Conservation (phyloP, 30 jellyfish, hydroid and myxozoan genomes). For the Aurelia aurita complex sp. Pacific region DNA sequence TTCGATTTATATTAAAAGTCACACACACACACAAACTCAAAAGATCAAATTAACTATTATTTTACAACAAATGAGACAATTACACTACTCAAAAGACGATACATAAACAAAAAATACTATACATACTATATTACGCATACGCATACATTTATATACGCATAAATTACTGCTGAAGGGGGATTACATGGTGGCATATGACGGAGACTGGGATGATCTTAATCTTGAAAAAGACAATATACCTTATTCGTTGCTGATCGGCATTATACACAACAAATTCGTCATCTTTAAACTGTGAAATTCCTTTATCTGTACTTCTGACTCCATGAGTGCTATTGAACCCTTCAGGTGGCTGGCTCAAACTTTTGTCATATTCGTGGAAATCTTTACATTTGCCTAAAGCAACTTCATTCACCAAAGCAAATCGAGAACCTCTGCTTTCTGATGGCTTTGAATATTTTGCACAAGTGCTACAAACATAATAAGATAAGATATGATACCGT, state of each 20-base stretch:
- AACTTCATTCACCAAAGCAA: conserved; percentile 77
- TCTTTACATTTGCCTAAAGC: conserved; percentile 84
- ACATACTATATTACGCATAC: too few relatives aligned
- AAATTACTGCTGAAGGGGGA: too few relatives aligned
- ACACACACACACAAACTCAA: too few relatives aligned
- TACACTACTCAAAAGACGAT: too few relatives aligned
- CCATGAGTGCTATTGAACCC: conserved; percentile 94
- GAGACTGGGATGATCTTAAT: too few relatives aligned
- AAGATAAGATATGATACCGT: too few relatives aligned
- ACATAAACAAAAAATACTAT: too few relatives aligned
- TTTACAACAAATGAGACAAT: too few relatives aligned
- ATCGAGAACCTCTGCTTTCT: conserved; percentile 55
- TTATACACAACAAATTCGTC: conserved; percentile 85
- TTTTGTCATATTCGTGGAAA: conserved; percentile 37
- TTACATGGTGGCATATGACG: too few relatives aligned
- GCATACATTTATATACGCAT: too few relatives aligned
- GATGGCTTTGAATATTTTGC: conserved; percentile 81
- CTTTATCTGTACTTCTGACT: conserved; percentile 18
- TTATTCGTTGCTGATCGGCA: conserved; percentile 65
- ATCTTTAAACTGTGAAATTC: conserved; percentile 69
- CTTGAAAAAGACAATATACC: conserved; percentile 17
- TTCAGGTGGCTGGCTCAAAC: conserved; percentile 68
- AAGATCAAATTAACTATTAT: too few relatives aligned
- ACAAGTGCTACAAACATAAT: conserved; percentile 52
- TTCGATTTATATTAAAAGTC: too few relatives aligned